Evolutionary conservation across 2,888 invertebrate species (phyloP).

Genomic region (Platycheirus albimanus): DNA sequence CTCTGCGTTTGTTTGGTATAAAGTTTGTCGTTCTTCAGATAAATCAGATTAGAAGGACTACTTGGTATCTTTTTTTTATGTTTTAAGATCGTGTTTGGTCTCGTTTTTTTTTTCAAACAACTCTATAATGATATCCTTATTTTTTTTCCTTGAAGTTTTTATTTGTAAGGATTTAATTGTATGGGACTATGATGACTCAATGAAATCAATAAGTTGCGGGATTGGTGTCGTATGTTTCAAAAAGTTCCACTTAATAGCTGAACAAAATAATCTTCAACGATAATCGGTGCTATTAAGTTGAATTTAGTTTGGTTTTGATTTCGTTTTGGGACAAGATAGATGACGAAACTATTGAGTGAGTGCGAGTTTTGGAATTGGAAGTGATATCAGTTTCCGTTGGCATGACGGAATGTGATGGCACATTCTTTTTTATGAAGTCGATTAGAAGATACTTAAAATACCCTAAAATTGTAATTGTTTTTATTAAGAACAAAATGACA

Average conservation of each 20-base stretch:
- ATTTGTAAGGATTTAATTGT: too few relatives aligned
- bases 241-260: not conserved
- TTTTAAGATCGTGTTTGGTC: not conserved
- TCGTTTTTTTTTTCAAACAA: constrained; percentile 25
- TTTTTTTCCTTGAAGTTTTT: not conserved
- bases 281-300: constrained; percentile 59
- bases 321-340: constrained; percentile 2
- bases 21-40: constrained; percentile 2
- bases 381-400: too few relatives aligned
- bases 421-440: not conserved
- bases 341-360: not conserved
- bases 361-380: not conserved
- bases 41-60: constrained; percentile 13
- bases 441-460: too few relatives aligned
- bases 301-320: constrained; percentile 42
- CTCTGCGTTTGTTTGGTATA: constrained; percentile 8
- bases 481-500: too few relatives aligned
- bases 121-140: not conserved
- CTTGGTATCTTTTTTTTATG: too few relatives aligned
- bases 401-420: not conserved
- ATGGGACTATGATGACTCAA: constrained; percentile 44
- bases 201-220: constrained; percentile 43
- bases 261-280: constrained; percentile 38
- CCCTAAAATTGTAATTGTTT: too few relatives aligned
- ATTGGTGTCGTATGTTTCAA: not conserved